A percentile compares a stretch with the other conserved stretches of the same genome.
phyloP scores from a whole-genome alignment of 2,888 invertebrate species.

The Drosophila conformis region DNA sequence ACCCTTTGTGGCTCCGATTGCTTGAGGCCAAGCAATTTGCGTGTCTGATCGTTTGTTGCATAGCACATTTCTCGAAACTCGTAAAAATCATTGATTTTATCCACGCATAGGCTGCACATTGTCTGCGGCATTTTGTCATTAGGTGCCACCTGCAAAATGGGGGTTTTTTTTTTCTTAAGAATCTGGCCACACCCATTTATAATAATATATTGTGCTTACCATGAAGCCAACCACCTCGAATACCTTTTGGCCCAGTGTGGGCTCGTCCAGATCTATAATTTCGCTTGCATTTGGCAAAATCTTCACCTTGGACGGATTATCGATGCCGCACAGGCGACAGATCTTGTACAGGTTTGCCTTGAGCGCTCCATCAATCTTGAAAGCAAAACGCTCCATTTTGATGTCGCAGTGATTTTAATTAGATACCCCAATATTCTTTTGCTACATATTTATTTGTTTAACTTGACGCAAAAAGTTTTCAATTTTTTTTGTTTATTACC shows the following conservation, averaged over 20 bases:
- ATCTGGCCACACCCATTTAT: not conserved
- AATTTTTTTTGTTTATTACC: constrained; percentile 66
- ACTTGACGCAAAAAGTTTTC: constrained; percentile 33
- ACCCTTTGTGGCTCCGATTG: constrained; percentile 69
- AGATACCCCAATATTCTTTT: constrained; percentile 3
- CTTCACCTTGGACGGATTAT: constrained; percentile 82
- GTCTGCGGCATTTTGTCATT: constrained; percentile 88
- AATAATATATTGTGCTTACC: constrained; percentile 55
- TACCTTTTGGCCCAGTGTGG: constrained; percentile 82
- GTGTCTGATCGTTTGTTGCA: constrained; percentile 86
- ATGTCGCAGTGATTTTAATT: constrained; percentile 1
- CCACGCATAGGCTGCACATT: constrained; percentile 87
- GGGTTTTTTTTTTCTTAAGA: not conserved
- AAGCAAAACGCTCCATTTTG: constrained; percentile 83
- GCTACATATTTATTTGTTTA: constrained; percentile 50
- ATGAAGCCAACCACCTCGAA: constrained; percentile 79
- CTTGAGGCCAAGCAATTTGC: constrained; percentile 84
- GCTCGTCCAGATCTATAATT: constrained; percentile 79
- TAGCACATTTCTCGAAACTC: constrained; percentile 87
- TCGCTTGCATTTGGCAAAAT: constrained; percentile 64
- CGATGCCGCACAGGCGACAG: constrained; percentile 84
- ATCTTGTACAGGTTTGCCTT: constrained; percentile 84
- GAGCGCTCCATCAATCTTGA: constrained; percentile 84
- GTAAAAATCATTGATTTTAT: constrained; percentile 88
- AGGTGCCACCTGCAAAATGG: constrained; percentile 85